A percentile compares a stretch with the other conserved stretches of the same genome.
These are phyloP conservation scores for Apocheima hispidaria DNA, from an alignment of 2,888 invertebrate genomes.

Conservation along the genomic window DNA sequence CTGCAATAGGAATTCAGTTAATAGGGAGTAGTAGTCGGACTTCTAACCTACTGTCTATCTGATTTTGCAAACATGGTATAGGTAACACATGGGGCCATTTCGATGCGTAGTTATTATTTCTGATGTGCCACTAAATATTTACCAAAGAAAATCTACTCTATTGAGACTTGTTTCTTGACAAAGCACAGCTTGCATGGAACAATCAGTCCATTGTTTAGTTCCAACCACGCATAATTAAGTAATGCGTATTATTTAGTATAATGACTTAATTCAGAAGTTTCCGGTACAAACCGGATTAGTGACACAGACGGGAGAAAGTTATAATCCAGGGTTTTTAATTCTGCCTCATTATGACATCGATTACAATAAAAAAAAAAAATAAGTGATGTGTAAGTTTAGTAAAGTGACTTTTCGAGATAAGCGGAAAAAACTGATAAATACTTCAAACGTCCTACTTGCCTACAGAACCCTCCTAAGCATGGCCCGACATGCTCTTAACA, in stretches of 20 bases:
- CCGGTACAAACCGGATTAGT: constrained; percentile 42
- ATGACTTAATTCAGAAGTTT: constrained; percentile 65
- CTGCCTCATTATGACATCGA: neutral
- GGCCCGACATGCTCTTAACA: too few relatives aligned
- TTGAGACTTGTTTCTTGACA: constrained; percentile 42
- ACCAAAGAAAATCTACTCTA: constrained; percentile 5
- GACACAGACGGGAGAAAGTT: constrained; percentile 14
- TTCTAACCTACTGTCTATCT: neutral
- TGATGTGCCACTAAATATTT: neutral
- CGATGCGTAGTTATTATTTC: neutral
- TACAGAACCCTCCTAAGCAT: too few relatives aligned
- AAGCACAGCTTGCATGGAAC: constrained; percentile 55
- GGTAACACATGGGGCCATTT: neutral
- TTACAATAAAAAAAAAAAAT: neutral
- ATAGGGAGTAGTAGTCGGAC: too few relatives aligned
- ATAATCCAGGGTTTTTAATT: constrained; percentile 4
- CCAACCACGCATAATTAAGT: constrained; percentile 68
- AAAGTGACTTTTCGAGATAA: too few relatives aligned
- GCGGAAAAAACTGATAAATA: too few relatives aligned
- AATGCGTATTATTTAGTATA: constrained; percentile 62
- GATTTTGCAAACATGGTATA: neutral
- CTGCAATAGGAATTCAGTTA: too few relatives aligned
- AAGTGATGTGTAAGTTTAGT: neutral
- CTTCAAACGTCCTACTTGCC: too few relatives aligned
- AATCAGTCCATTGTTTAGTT: constrained; percentile 68